Conservation (phyloP, 2,113 vertebrate genomes). For the Anolis carolinensis region DNA sequence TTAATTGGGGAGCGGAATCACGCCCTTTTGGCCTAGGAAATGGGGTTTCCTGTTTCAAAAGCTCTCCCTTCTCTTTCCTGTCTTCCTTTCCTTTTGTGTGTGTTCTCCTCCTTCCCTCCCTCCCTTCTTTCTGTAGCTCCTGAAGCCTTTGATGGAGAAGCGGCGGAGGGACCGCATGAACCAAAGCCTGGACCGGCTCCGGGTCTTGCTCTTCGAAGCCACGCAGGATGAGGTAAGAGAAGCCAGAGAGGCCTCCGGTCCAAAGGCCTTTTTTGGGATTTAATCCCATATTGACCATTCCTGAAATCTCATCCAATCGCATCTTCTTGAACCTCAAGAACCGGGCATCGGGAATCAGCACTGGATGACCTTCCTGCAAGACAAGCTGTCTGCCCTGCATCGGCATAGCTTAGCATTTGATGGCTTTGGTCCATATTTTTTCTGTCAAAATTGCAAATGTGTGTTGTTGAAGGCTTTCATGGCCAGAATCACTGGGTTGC, state of each 20-base stretch:
- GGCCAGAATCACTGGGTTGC: too few species aligned
- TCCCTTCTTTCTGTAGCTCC: constrained; percentile 48
- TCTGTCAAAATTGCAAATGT: too few species aligned
- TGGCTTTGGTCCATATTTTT: too few species aligned
- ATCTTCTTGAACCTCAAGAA: too few species aligned
- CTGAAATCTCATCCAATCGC: too few species aligned
- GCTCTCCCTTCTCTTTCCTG: neutral
- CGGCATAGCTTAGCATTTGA: too few species aligned
- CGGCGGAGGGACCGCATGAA: constrained; percentile 73
- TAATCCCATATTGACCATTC: too few species aligned
- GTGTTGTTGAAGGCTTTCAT: too few species aligned
- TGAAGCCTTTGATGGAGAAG: constrained; percentile 76
- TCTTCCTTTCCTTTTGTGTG: neutral
- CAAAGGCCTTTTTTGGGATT: too few species aligned
- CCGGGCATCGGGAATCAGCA: too few species aligned
- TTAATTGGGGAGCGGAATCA: neutral
- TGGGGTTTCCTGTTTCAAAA: neutral
- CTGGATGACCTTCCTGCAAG: too few species aligned
- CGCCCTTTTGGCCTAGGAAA: neutral
- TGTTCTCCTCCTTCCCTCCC: neutral
- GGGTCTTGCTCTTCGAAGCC: constrained; percentile 64
- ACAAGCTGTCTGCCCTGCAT: too few species aligned
- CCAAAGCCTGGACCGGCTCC: constrained; percentile 69
- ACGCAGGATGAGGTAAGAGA: constrained; percentile 67
- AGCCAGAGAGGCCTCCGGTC: neutral